Evolutionary conservation across 2,797 vertebrate genomes (phyloP).

Genomic region (Coreius guichenoti): DNA sequence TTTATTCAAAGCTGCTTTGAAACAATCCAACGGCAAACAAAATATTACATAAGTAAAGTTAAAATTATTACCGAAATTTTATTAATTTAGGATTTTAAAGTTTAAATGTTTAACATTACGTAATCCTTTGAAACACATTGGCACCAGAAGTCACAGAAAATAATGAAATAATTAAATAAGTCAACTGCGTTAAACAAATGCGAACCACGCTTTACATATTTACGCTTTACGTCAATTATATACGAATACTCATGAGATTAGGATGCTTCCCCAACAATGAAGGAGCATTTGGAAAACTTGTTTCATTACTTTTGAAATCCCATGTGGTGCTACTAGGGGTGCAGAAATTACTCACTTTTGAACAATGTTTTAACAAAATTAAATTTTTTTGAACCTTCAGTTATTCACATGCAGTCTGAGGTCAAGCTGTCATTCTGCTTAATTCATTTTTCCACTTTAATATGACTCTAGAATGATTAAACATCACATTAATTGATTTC

Average conservation of each 20-base stretch:
- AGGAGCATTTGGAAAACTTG: background rate
- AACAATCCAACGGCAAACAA: background rate
- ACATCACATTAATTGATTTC: slow-evolving; percentile 4
- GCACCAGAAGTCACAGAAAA: background rate
- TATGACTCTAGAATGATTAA: slow-evolving; percentile 1
- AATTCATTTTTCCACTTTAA: slow-evolving; percentile 24
- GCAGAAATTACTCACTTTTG: slow-evolving; percentile 7
- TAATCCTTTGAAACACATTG: background rate
- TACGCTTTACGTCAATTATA: background rate
- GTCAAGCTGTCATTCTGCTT: slow-evolving; percentile 18
- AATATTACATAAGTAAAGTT: background rate
- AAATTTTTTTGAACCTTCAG: background rate
- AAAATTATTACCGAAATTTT: background rate
- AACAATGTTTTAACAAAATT: slow-evolving; percentile 11
- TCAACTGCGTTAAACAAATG: background rate
- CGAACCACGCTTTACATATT: background rate
- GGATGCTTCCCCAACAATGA: background rate
- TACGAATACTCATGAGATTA: background rate
- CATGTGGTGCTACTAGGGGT: background rate
- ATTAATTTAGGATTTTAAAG: background rate
- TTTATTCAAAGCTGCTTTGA: background rate
- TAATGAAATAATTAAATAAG: background rate
- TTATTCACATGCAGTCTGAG: slow-evolving; percentile 14
- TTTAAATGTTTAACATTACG: background rate
- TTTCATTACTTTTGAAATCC: background rate